These are phyloP conservation scores for Stratiolaelaps scimitus DNA, from an alignment of 1,140 invertebrate genomes.

Conservation along the genomic window DNA sequence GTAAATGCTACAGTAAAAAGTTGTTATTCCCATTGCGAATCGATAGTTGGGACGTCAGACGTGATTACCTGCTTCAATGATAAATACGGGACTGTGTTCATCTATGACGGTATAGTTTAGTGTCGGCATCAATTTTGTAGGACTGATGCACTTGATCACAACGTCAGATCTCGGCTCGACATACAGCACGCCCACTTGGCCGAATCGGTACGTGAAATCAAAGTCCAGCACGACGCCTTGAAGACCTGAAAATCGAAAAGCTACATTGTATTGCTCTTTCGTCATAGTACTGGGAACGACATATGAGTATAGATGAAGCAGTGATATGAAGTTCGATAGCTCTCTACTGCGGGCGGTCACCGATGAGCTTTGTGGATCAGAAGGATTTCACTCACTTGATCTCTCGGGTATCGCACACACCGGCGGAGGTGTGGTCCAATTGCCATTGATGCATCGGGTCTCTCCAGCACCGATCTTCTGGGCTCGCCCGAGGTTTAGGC, in stretches of 20 bases:
- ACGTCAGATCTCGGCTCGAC: conserved; percentile 14
- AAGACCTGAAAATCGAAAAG: not conserved
- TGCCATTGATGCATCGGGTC: conserved; percentile 9
- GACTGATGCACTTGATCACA: conserved; percentile 20
- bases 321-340: no score
- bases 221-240: conserved; percentile 11
- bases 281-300: no score
- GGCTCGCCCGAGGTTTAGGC: conserved; percentile 6
- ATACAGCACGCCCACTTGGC: not conserved
- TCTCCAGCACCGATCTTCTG: conserved; percentile 19
- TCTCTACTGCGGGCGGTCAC: no score
- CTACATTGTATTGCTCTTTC: no score
- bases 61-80: conserved; percentile 12
- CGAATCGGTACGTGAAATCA: conserved; percentile 24
- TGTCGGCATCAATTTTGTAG: conserved; percentile 11
- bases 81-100: conserved; percentile 17
- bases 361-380: no score
- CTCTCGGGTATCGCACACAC: conserved; percentile 13
- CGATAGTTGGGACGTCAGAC: no score
- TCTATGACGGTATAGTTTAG: conserved; percentile 1
- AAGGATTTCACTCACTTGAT: conserved; percentile 2
- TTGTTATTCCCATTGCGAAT: no score
- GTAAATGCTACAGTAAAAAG: no score
- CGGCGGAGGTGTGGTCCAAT: conserved; percentile 6
- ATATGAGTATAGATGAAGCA: no score